These are phyloP conservation scores for Actinia tenebrosa DNA, from an alignment of 64 coral and sea anemone genomes.

Conservation along the genomic window DNA sequence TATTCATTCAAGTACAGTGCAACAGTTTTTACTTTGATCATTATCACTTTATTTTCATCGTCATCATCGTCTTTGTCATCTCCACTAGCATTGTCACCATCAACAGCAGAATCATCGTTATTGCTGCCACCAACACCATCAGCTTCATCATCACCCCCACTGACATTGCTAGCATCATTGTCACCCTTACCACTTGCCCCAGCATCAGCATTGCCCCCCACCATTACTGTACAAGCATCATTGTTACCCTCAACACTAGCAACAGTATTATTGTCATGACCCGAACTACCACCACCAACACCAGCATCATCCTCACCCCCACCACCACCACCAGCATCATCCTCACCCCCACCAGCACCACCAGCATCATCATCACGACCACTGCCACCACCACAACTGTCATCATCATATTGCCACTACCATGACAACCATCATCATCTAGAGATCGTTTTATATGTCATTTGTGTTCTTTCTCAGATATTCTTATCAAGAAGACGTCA, in stretches of 20 bases:
- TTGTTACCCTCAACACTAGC: neutral
- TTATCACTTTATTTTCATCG: too few species aligned
- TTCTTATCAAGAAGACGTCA: constrained; percentile 21
- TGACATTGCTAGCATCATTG: too few species aligned
- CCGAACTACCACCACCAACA: too few species aligned
- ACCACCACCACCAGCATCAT: neutral
- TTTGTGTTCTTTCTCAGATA: neutral
- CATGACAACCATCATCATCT: neutral
- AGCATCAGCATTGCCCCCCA: too few species aligned
- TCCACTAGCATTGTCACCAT: too few species aligned
- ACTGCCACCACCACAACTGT: neutral
- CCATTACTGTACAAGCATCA: neutral
- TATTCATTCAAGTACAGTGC: too few species aligned
- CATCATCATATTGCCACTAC: neutral
- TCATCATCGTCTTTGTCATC: too few species aligned
- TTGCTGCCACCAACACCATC: neutral
- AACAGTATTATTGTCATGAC: too few species aligned
- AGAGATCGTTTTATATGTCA: neutral
- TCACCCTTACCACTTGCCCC: neutral
- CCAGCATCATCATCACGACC: neutral
- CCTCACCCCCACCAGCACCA: neutral
- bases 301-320: neutral
- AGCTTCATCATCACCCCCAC: neutral
- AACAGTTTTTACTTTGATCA: too few species aligned
- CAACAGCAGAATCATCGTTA: too few species aligned